A percentile compares a stretch with the other conserved stretches of the same genome.
These are phyloP conservation scores for Ctenopoma kingsleyae DNA, from an alignment of 2,797 vertebrate genomes.

Conservation along the genomic window DNA sequence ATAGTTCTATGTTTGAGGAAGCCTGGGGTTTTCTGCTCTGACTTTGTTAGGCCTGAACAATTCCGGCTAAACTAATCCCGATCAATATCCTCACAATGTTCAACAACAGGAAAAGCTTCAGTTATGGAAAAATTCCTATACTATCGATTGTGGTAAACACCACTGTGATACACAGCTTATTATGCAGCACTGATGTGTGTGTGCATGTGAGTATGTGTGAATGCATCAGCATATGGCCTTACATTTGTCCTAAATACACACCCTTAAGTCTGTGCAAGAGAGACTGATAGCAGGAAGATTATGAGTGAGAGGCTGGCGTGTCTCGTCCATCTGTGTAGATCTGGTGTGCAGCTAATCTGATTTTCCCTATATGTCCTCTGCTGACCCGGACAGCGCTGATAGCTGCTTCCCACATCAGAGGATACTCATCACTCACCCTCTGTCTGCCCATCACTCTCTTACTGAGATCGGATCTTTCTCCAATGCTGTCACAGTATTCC, in stretches of 20 bases:
- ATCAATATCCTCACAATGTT: slow-evolving; percentile 15
- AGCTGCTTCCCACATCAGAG: slow-evolving; percentile 51
- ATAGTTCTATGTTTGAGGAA: not conserved
- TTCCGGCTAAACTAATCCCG: not conserved
- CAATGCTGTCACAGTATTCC: slow-evolving; percentile 11
- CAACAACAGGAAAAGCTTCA: slow-evolving; percentile 8
- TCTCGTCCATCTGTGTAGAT: slow-evolving; percentile 52
- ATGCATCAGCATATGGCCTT: not conserved
- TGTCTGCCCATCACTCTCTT: slow-evolving; percentile 14
- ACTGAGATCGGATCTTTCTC: slow-evolving; percentile 27
- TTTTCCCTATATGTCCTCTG: slow-evolving; percentile 58
- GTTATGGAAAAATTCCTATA: not conserved
- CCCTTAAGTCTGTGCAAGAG: not conserved
- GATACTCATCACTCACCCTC: slow-evolving; percentile 41
- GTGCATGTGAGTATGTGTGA: not conserved
- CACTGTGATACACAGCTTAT: slow-evolving; percentile 6
- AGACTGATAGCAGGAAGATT: slow-evolving; percentile 50
- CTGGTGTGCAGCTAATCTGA: slow-evolving; percentile 68
- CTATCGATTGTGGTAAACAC: not conserved
- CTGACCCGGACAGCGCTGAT: slow-evolving; percentile 48
- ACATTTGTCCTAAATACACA: slow-evolving; percentile 32
- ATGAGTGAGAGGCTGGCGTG: slow-evolving; percentile 30
- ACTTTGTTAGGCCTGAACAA: not conserved
- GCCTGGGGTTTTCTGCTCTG: not conserved
- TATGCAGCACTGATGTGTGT: not conserved